Evolutionary conservation across 2,888 invertebrate genomes (phyloP).

Genomic region (Amaurobius ferox): DNA sequence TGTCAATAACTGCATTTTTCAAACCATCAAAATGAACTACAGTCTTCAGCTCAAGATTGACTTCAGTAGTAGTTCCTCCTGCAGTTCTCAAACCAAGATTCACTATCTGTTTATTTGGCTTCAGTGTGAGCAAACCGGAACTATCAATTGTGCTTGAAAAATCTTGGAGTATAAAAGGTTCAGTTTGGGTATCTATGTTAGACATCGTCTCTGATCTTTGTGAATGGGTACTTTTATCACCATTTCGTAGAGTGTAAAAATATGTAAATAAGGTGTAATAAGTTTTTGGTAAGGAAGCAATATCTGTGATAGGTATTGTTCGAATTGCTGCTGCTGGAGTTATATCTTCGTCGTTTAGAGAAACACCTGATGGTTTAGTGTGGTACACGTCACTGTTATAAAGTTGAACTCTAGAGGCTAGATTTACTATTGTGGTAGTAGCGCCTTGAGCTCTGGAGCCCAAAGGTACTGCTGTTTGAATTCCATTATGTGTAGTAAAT

Average conservation of each 20-base stretch:
- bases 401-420: constrained; percentile 74
- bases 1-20: constrained; percentile 68
- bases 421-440: constrained; percentile 73
- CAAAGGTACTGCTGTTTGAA: constrained; percentile 60
- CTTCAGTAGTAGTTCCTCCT: constrained; percentile 74
- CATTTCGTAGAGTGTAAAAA: constrained; percentile 73
- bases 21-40: constrained; percentile 72
- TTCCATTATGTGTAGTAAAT: constrained; percentile 50
- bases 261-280: constrained; percentile 73
- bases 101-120: constrained; percentile 69
- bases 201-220: constrained; percentile 73
- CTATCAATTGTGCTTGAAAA: constrained; percentile 70
- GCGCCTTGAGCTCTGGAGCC: constrained; percentile 65
- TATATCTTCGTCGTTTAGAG: constrained; percentile 2
- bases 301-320: constrained; percentile 55
- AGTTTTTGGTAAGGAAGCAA: constrained; percentile 73
- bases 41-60: constrained; percentile 74
- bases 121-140: constrained; percentile 69
- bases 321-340: not conserved
- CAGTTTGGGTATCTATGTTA: constrained; percentile 54
- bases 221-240: constrained; percentile 70
- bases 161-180: constrained; percentile 61
- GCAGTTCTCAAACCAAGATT: constrained; percentile 72
- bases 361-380: constrained; percentile 8
- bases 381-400: constrained; percentile 73